A percentile compares a stretch with the other conserved stretches of the same genome.
phyloP scores from a whole-genome alignment of 2,888 invertebrate species.

The Cryptus viduatorius region DNA sequence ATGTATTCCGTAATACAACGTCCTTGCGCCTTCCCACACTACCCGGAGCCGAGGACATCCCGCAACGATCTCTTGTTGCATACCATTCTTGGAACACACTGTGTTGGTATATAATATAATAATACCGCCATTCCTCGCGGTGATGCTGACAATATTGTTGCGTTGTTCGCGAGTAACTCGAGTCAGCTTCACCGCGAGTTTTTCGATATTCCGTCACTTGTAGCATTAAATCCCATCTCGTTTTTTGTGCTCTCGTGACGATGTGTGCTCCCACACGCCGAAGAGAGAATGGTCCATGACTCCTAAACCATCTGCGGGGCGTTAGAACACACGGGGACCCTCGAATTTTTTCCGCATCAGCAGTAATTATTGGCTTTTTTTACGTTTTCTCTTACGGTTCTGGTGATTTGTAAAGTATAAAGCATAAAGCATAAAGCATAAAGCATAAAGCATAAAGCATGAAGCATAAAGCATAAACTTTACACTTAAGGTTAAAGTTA shows the following conservation, averaged over 20 bases:
- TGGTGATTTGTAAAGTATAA: no score
- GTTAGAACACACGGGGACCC: no score
- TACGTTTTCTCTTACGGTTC: no score
- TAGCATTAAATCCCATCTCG: neutral
- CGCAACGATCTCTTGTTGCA: constrained; percentile 49
- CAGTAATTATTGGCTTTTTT: no score
- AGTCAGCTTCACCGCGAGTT: neutral
- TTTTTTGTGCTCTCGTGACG: neutral
- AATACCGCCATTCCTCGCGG: neutral
- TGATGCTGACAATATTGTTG: neutral
- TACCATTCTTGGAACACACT: constrained; percentile 45
- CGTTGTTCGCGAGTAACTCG: neutral
- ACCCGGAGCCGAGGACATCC: constrained; percentile 59
- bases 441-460: no score
- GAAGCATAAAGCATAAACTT: no score
- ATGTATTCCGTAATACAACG: constrained; percentile 74
- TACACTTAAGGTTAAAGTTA: no score
- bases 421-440: no score
- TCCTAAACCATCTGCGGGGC: no score
- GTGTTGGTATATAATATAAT: constrained; percentile 19
- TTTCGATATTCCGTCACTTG: neutral
- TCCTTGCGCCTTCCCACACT: constrained; percentile 78
- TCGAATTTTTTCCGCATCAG: no score
- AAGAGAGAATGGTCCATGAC: neutral
- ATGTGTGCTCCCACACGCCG: constrained; percentile 10